Base-by-base conservation (phyloP, 37 sponge, comb jelly and placozoan species). In the Diacarnus erythraeanus region DNA sequence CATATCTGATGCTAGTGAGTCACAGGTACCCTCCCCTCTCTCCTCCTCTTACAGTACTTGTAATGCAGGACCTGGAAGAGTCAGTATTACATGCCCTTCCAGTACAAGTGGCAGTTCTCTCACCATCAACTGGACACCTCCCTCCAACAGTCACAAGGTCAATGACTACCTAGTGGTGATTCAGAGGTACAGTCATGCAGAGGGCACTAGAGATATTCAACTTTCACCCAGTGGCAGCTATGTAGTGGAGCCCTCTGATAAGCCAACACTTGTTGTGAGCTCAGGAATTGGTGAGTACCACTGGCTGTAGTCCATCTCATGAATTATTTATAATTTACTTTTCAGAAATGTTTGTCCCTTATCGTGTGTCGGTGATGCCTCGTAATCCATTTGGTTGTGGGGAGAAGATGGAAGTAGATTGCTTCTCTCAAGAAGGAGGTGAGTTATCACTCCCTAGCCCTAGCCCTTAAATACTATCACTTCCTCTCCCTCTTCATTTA, bases 351-450 rank as follows among this genome's bases (percentile, higher is more conserved):
- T 3, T 6, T 20, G 34, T 27, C 9, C 78, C 78, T 17, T 78
- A 78, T 31, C 23, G 23, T 1, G 21, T 65, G 9, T 61, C 65
- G 20, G 47, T 78, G 44, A 22, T 27, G 67, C 39, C 78, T 30
- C 33, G n/a, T 42, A 78, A 78, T 42, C 5, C 54, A 9, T 47
- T 2, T 21, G 78, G 67, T 8, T 78, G 78, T 78, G 78, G 78
- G 5, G 51, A 2, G 1, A 6, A 21, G 5, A 17, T 3, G 1
- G 1, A 9, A 39, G 10, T 47, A 8, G 44, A 20, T 42, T 78
- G 61, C 51, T 78, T 78, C 29, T 44, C 78, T n/a, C 8, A 26
- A 35, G 67, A 78, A 65, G 78, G 78, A 78, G 67, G 77, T 76
- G 42, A 38, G 61, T 61, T 9, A 25, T 75, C 2, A 36, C 33